These are phyloP conservation scores for Meloidogyne hapla DNA, from an alignment of 1,140 invertebrate genomes.

Conservation along the genomic window DNA sequence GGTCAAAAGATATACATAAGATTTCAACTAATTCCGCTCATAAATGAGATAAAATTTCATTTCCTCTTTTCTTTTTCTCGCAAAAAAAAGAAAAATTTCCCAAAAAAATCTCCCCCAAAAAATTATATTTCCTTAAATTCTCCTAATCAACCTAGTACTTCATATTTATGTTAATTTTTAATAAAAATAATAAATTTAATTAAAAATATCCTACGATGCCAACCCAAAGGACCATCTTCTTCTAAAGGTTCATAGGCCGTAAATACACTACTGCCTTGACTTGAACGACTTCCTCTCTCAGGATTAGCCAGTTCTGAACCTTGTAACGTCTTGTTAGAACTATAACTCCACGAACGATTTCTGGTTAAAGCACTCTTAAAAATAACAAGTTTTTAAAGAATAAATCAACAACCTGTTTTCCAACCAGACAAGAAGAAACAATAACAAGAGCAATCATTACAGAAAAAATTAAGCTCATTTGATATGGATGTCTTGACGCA, in stretches of 20 bases:
- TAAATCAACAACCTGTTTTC: not conserved
- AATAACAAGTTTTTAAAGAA: not conserved
- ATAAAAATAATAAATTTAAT: too few species aligned
- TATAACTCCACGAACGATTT: not conserved
- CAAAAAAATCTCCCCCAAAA: too few species aligned
- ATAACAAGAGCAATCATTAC: not conserved
- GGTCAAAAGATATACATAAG: too few species aligned
- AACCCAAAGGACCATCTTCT: conserved; percentile 66
- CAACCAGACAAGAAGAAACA: not conserved
- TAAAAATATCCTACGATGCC: too few species aligned
- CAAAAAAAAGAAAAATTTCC: too few species aligned
- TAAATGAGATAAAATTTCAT: too few species aligned
- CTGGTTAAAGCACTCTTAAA: not conserved
- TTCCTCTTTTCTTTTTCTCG: too few species aligned
- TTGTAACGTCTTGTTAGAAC: not conserved
- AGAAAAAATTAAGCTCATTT: not conserved
- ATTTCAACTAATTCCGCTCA: too few species aligned
- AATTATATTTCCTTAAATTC: too few species aligned
- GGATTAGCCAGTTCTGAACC: not conserved
- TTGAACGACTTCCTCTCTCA: conserved; percentile 22
- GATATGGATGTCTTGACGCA: not conserved
- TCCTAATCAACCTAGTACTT: too few species aligned
- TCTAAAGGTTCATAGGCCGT: conserved; percentile 20
- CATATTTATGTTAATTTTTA: too few species aligned
- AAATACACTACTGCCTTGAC: conserved; percentile 29